Percentiles rank a stretch among this genome's conserved stretches.
These are phyloP conservation scores for Andrena dorsata DNA, from an alignment of 2,888 invertebrate species.

Conservation along the genomic window DNA sequence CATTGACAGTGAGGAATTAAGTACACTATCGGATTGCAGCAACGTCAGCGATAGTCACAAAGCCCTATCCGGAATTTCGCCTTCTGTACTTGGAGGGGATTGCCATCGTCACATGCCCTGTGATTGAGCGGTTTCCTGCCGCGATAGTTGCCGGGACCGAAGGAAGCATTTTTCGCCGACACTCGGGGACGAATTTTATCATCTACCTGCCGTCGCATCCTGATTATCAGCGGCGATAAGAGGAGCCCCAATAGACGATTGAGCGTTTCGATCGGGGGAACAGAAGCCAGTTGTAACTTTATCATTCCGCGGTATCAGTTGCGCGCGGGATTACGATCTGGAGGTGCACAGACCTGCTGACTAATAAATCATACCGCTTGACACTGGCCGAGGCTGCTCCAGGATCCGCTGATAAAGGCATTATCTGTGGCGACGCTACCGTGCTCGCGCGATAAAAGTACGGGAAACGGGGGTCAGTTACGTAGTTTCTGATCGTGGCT, in stretches of 20 bases:
- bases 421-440: not conserved
- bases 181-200: not conserved
- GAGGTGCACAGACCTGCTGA: not conserved
- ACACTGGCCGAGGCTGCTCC: constrained; percentile 15
- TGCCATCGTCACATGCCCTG: no score
- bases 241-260: not conserved
- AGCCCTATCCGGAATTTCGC: no score
- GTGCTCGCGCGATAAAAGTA: constrained; percentile 3
- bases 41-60: no score
- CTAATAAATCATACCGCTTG: constrained; percentile 30
- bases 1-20: not conserved
- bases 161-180: no score
- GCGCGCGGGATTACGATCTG: constrained; percentile 6
- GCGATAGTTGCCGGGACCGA: not conserved
- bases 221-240: constrained; percentile 23
- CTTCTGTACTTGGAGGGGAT: no score
- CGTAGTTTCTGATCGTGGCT: not conserved
- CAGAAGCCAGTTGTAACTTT: not conserved
- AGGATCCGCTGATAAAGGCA: constrained; percentile 26
- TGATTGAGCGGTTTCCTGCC: no score
- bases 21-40: not conserved
- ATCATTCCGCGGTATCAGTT: constrained; percentile 19
- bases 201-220: not conserved
- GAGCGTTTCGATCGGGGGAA: not conserved
- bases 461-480: no score